A percentile compares a stretch with the other conserved stretches of the same genome.
These are phyloP conservation scores for Spialia ferax DNA, from an alignment of 2,888 invertebrate species.

Conservation along the genomic window DNA sequence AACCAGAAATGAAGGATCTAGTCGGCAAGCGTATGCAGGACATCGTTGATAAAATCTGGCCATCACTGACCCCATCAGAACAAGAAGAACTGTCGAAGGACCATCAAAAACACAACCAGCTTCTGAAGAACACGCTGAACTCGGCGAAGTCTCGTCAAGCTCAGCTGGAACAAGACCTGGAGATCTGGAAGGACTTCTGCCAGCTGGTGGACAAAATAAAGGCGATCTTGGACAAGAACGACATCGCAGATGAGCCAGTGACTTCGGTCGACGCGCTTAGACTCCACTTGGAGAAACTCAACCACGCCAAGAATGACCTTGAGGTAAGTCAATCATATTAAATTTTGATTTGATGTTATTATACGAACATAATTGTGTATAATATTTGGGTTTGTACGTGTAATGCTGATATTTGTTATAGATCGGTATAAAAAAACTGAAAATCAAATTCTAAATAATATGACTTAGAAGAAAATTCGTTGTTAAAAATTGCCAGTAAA, in stretches of 20 bases:
- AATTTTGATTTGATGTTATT: neutral
- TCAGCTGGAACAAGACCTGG: slow-evolving; percentile 92
- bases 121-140: slow-evolving; percentile 93
- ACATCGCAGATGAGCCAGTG: slow-evolving; percentile 93
- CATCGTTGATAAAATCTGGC: slow-evolving; percentile 95
- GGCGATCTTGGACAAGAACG: slow-evolving; percentile 90
- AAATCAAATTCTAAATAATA: no score
- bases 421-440: no score
- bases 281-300: slow-evolving; percentile 93
- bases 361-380: neutral
- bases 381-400: slow-evolving; percentile 6
- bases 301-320: slow-evolving; percentile 91
- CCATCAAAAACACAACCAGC: slow-evolving; percentile 93
- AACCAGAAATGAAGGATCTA: slow-evolving; percentile 91
- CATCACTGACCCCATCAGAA: slow-evolving; percentile 92
- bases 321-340: slow-evolving; percentile 87
- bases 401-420: no score
- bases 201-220: slow-evolving; percentile 92
- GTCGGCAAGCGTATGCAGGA: slow-evolving; percentile 94
- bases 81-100: slow-evolving; percentile 94
- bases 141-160: slow-evolving; percentile 93
- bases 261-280: slow-evolving; percentile 93
- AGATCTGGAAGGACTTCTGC: slow-evolving; percentile 95
- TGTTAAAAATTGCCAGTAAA: no score
- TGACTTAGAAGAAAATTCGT: no score